phyloP scores from a whole-genome alignment of 2,888 invertebrate genomes.

The Crossocerus cetratus region DNA sequence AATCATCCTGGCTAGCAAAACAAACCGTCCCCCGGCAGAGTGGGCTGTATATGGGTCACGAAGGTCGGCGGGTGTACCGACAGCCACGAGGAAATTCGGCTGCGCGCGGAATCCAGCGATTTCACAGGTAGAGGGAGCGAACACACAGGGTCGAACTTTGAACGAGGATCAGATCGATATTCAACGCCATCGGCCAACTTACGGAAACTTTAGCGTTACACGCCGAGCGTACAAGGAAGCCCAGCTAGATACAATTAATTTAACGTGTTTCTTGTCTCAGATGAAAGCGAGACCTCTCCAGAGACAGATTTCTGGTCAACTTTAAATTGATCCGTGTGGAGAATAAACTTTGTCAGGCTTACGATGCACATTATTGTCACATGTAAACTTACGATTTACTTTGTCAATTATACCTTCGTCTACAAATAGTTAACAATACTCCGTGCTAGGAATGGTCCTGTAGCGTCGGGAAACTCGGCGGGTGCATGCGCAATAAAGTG shows the following conservation, averaged over 20 bases:
- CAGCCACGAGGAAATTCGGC: background rate
- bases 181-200: background rate
- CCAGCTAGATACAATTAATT: background rate
- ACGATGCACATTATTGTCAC: too few species aligned
- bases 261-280: too few species aligned
- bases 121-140: too few species aligned
- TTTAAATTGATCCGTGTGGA: too few species aligned
- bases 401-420: too few species aligned
- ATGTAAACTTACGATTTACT: too few species aligned
- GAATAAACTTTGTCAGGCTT: too few species aligned
- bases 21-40: background rate
- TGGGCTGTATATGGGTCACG: background rate
- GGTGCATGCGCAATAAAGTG: conserved; percentile 21
- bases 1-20: conserved; percentile 34
- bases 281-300: too few species aligned
- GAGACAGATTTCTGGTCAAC: too few species aligned
- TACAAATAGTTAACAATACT: too few species aligned
- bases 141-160: background rate
- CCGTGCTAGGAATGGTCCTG: too few species aligned
- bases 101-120: background rate
- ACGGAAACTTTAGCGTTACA: background rate
- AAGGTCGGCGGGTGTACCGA: background rate
- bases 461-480: background rate
- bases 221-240: background rate
- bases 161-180: background rate